Base-by-base conservation (phyloP, 2,888 invertebrate species). In the Noctua pronuba region DNA sequence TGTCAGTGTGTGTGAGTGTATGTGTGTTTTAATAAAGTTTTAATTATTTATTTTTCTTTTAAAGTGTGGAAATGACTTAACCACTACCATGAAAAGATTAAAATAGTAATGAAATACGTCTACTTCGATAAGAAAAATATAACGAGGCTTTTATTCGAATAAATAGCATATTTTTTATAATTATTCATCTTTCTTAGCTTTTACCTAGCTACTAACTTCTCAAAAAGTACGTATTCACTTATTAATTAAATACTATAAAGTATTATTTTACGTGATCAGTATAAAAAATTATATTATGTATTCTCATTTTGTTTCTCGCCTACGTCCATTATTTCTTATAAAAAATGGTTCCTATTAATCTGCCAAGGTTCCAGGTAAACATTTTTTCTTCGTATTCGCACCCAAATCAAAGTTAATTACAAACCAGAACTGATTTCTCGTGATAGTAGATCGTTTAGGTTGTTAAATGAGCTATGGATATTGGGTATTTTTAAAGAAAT, bases 401-500 rank as follows among this genome's bases (percentile, higher is more conserved):
- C 84, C 88, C 77, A 84, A 87, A 89, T 85, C 84, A 84, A 79
- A 80, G 85, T 84, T 86, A 89, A 89, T 89, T 89, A 88, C 79
- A 78, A 74, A 75, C 75, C 79, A 69, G 82, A 80, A 82, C 84
- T 60, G 81, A 83, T 89, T 78, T 68, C 46, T 72, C 64, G 75
- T 79, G 79, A 86, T 82, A 82, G 68, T 46, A 71, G 77, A 82
- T 84, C 79, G 69, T 87, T 87, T 79, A 83, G 81, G 82, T 82
- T 65, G 65, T 79, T 69, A 41, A 86, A 84, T 55, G 69, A 76
- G 68, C 79, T 77, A 84, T 72, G 75, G 70, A 77, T 87, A 82
- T 75, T 80, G 71, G 78, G 71, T 75, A 73, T 31, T 35, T 75
- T 69, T 66, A 60, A 75, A 84, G 70, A 75, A 60, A 78, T 71